phyloP scores from a whole-genome alignment of 2,797 vertebrate species.

The Huso huso region DNA sequence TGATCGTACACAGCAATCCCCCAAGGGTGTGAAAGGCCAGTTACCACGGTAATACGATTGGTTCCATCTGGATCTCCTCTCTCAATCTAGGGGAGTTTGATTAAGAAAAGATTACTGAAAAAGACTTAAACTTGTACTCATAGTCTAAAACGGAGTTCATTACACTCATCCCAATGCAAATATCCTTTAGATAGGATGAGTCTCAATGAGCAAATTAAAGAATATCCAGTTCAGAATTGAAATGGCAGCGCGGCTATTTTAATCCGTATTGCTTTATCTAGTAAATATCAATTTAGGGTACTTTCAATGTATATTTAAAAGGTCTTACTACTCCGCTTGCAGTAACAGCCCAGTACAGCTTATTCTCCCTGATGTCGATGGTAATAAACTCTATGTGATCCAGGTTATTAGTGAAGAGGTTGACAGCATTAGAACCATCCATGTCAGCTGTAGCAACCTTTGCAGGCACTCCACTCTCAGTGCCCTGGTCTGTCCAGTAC shows the following conservation, averaged over 20 bases:
- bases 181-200: too few species aligned
- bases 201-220: too few species aligned
- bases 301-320: neutral
- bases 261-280: too few species aligned
- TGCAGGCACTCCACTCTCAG: conserved; percentile 81
- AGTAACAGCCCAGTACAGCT: conserved; percentile 92
- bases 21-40: conserved; percentile 88
- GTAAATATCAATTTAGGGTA: too few species aligned
- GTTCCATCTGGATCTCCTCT: conserved; percentile 84
- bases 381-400: conserved; percentile 88
- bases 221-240: too few species aligned
- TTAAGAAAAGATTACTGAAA: too few species aligned
- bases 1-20: conserved; percentile 76
- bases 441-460: conserved; percentile 89
- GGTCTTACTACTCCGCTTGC: conserved; percentile 78
- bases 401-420: conserved; percentile 79
- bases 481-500: conserved; percentile 96
- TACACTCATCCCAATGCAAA: too few species aligned
- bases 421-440: conserved; percentile 78
- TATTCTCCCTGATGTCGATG: conserved; percentile 83
- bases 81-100: conserved; percentile 73
- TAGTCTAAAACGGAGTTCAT: too few species aligned
- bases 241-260: too few species aligned
- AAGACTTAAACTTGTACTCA: too few species aligned
- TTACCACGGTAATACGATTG: conserved; percentile 80